These are phyloP conservation scores for Drosophila rellima DNA, from an alignment of 2,888 invertebrate genomes.

Conservation along the genomic window DNA sequence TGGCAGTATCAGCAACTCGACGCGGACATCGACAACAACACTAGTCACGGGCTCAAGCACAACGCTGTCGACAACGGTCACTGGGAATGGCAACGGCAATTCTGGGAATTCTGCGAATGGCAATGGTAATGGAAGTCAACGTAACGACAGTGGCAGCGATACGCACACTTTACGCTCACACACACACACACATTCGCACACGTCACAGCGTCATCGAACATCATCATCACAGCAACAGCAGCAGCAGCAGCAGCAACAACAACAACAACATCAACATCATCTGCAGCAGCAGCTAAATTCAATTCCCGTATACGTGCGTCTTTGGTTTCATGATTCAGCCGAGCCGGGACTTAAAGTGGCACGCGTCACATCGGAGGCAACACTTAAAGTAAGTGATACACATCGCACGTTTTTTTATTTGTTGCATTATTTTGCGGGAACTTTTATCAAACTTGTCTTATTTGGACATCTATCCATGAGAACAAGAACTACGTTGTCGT, in stretches of 20 bases:
- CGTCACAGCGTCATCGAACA: neutral
- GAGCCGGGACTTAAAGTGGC: slow-evolving; percentile 89
- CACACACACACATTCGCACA: slow-evolving; percentile 6
- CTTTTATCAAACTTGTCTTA: too few species aligned
- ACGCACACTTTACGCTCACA: slow-evolving; percentile 19
- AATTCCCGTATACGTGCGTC: slow-evolving; percentile 74
- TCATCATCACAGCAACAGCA: neutral
- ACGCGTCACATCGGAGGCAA: slow-evolving; percentile 85
- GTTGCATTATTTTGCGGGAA: too few species aligned
- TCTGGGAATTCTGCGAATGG: neutral
- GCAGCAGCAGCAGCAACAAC: neutral
- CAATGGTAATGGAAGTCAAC: slow-evolving; percentile 17
- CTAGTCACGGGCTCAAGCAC: slow-evolving; percentile 77
- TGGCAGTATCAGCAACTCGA: slow-evolving; percentile 31
- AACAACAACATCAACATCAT: neutral
- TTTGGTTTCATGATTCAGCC: slow-evolving; percentile 76
- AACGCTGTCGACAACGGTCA: slow-evolving; percentile 56
- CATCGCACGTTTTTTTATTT: too few species aligned
- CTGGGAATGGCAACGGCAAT: slow-evolving; percentile 27
- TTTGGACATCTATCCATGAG: too few species aligned
- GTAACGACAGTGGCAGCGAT: slow-evolving; percentile 38
- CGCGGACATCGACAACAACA: slow-evolving; percentile 73
- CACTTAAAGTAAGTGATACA: slow-evolving; percentile 86
- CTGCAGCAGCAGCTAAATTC: slow-evolving; percentile 21
- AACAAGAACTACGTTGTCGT: too few species aligned